Percentiles rank a stretch among this genome's conserved stretches.
Evolutionary conservation across 2,113 vertebrate genomes (phyloP).

Genomic region (Tympanuchus pallidicinctus): DNA sequence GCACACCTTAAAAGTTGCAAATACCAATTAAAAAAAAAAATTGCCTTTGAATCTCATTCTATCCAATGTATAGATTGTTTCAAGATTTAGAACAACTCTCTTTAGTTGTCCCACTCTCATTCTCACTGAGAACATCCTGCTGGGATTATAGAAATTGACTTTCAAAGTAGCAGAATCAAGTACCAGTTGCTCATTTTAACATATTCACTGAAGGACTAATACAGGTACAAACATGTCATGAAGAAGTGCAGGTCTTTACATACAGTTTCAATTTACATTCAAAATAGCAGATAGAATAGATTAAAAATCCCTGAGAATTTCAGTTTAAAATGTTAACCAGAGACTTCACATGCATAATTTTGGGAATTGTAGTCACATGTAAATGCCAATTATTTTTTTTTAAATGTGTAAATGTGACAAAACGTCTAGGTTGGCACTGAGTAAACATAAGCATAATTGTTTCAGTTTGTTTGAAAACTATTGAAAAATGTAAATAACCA

Average conservation of each 20-base stretch:
- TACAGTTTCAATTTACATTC: neutral
- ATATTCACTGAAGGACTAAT: neutral
- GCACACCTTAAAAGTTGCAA: neutral
- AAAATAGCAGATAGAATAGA: neutral
- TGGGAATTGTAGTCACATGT: neutral
- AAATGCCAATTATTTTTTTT: neutral
- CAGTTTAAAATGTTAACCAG: neutral
- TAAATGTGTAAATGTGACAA: neutral
- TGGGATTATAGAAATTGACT: neutral
- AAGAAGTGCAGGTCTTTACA: neutral
- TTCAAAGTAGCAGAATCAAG: neutral
- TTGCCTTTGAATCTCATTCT: neutral
- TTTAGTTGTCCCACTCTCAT: neutral
- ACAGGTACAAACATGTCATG: neutral
- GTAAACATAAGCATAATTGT: neutral
- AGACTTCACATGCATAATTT: fast-evolving
- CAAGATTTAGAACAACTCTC: neutral
- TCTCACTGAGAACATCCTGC: neutral
- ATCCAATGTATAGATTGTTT: neutral
- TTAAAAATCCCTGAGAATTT: neutral
- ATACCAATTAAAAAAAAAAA: neutral
- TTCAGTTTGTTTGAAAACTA: conserved; percentile 45
- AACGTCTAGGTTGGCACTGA: neutral
- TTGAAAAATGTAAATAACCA: conserved; percentile 32
- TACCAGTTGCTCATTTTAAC: neutral